Evolutionary conservation across 2,113 vertebrate genomes (phyloP).

Genomic region (Indri indri): DNA sequence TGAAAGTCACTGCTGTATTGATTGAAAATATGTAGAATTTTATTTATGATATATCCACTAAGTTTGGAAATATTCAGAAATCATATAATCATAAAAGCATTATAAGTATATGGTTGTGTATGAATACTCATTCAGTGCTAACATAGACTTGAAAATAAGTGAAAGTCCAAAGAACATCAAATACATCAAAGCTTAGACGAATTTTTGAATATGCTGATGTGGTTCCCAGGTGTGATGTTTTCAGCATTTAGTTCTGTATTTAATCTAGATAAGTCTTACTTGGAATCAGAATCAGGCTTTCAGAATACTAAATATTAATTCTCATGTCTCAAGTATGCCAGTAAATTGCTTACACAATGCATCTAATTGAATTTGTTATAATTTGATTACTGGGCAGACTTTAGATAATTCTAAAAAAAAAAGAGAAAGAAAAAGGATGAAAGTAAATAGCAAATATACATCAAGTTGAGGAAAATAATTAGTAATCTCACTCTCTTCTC

Average conservation of each 20-base stretch:
- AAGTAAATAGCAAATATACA: not conserved
- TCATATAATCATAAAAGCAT: not conserved
- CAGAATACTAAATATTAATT: slow-evolving; percentile 35
- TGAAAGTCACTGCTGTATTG: not conserved
- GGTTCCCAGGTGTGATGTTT: not conserved
- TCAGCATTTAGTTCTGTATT: slow-evolving; percentile 29
- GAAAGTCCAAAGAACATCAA: slow-evolving; percentile 6
- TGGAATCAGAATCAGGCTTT: slow-evolving; percentile 31
- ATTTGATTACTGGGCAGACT: not conserved
- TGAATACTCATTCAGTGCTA: slow-evolving; percentile 30
- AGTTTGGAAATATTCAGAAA: not conserved
- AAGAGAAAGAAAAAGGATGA: not conserved
- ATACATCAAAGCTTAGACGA: slow-evolving; percentile 25
- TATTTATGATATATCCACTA: not conserved
- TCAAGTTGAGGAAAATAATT: not conserved
- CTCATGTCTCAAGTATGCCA: not conserved
- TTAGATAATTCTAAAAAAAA: not conserved
- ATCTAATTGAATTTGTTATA: slow-evolving; percentile 7
- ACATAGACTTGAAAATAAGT: not conserved
- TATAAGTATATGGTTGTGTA: not conserved
- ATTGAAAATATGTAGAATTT: not conserved
- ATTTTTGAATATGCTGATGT: slow-evolving; percentile 41
- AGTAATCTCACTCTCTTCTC: not conserved
- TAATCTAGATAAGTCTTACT: not conserved
- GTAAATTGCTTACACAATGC: slow-evolving; percentile 12